A percentile compares a stretch with the other conserved stretches of the same genome.
Conservation (phyloP, 2,888 invertebrate genomes). For the Latrodectus hesperus region DNA sequence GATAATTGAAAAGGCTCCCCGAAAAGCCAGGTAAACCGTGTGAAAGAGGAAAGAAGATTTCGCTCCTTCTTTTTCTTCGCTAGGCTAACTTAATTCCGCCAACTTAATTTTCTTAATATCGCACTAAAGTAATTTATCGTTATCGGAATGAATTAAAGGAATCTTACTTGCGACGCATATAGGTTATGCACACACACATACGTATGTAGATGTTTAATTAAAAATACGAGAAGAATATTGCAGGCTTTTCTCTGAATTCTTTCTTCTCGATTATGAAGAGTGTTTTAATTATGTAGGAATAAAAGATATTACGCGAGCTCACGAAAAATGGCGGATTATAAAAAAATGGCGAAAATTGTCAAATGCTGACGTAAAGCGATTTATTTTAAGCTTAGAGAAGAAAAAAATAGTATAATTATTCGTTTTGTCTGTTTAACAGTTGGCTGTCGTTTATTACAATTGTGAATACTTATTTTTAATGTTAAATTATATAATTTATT, state of each 20-base stretch:
- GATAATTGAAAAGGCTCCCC: constrained; percentile 62
- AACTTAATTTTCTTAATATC: constrained; percentile 69
- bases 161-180: constrained; percentile 9
- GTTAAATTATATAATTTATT: too few relatives aligned
- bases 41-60: constrained; percentile 19
- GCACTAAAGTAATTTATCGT: constrained; percentile 64
- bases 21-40: constrained; percentile 4
- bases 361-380: background rate
- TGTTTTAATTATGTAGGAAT: constrained; percentile 46
- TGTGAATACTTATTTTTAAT: too few relatives aligned
- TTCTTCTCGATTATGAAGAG: background rate
- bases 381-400: too few relatives aligned
- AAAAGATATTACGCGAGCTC: background rate
- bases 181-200: background rate
- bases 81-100: constrained; percentile 56
- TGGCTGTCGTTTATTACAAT: too few relatives aligned
- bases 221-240: constrained; percentile 28
- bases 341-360: background rate
- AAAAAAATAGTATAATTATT: too few relatives aligned
- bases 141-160: constrained; percentile 34
- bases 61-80: constrained; percentile 9
- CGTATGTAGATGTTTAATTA: constrained; percentile 34
- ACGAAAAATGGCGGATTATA: background rate
- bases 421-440: too few relatives aligned
- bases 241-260: background rate